Percentiles rank a stretch among this genome's conserved stretches.
These are phyloP conservation scores for Tachystola acroxantha DNA, from an alignment of 2,888 invertebrate genomes.

Conservation along the genomic window DNA sequence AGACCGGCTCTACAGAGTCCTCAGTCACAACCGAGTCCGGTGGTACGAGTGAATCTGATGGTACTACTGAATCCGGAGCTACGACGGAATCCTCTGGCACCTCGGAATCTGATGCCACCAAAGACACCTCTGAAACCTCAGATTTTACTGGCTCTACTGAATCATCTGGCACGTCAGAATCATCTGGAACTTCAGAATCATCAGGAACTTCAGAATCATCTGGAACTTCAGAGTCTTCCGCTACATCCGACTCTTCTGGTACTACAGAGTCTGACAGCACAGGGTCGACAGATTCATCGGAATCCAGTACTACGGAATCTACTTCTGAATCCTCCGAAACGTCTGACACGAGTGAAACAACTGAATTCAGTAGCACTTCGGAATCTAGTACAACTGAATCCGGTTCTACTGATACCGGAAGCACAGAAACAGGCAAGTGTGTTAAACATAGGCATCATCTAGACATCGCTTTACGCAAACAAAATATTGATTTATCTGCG, in stretches of 20 bases:
- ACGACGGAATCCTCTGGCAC: constrained; percentile 17
- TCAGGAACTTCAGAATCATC: constrained; percentile 5
- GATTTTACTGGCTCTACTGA: constrained; percentile 3
- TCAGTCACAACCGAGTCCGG: constrained; percentile 1
- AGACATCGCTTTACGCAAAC: too few relatives aligned
- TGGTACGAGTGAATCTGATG: constrained; percentile 14
- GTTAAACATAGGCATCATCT: too few relatives aligned
- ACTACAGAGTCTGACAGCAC: neutral
- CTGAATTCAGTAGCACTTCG: neutral
- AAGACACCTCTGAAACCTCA: constrained; percentile 12
- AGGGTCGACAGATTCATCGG: constrained; percentile 4
- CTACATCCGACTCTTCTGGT: constrained; percentile 2
- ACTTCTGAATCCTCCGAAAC: neutral
- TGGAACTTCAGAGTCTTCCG: constrained; percentile 4
- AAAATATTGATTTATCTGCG: too few relatives aligned
- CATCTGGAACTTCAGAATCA: constrained; percentile 4
- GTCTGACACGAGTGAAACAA: neutral
- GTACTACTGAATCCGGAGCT: constrained; percentile 3
- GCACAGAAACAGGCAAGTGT: neutral
- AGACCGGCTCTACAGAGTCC: constrained; percentile 8
- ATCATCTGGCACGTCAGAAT: constrained; percentile 3
- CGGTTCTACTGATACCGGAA: constrained; percentile 9
- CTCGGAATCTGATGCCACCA: constrained; percentile 12
- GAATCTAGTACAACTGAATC: constrained; percentile 9
- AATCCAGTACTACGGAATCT: neutral